Evolutionary conservation across 2,888 invertebrate species (phyloP).

Genomic region (Epinotia brunnichana): DNA sequence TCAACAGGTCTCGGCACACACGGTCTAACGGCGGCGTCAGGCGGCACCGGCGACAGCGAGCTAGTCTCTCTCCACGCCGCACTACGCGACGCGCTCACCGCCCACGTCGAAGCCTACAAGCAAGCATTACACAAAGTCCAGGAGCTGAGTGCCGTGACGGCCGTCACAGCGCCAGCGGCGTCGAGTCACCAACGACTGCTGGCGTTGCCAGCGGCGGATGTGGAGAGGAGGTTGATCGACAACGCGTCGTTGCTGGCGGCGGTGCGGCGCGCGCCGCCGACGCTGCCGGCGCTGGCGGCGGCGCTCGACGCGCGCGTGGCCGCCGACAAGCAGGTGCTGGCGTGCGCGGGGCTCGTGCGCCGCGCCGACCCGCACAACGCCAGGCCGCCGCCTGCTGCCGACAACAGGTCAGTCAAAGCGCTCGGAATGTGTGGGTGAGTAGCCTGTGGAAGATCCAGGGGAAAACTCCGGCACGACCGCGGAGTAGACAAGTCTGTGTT

Average conservation of each 20-base stretch:
- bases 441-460: too few species aligned
- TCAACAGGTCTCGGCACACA: constrained; percentile 90
- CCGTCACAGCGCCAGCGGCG: constrained; percentile 89
- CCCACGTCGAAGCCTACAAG: constrained; percentile 93
- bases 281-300: constrained; percentile 87
- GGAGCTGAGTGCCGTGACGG: constrained; percentile 67
- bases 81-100: constrained; percentile 91
- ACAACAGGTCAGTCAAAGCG: constrained; percentile 15
- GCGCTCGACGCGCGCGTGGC: constrained; percentile 91
- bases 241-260: constrained; percentile 95
- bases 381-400: constrained; percentile 11
- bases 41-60: constrained; percentile 70
- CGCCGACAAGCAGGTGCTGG: constrained; percentile 94
- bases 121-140: constrained; percentile 89
- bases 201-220: constrained; percentile 92
- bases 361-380: constrained; percentile 77
- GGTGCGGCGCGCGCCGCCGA: constrained; percentile 90
- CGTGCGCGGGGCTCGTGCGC: constrained; percentile 87
- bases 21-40: constrained; percentile 90
- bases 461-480: too few species aligned
- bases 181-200: constrained; percentile 95
- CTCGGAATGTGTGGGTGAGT: too few species aligned
- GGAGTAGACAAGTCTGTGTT: too few species aligned
- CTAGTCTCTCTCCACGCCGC: constrained; percentile 92
- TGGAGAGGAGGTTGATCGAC: constrained; percentile 94